Evolutionary conservation across 1,140 invertebrate species (phyloP), one percentile per base, ranked within the genome.

Genomic region (Tribolium madens): DNA sequence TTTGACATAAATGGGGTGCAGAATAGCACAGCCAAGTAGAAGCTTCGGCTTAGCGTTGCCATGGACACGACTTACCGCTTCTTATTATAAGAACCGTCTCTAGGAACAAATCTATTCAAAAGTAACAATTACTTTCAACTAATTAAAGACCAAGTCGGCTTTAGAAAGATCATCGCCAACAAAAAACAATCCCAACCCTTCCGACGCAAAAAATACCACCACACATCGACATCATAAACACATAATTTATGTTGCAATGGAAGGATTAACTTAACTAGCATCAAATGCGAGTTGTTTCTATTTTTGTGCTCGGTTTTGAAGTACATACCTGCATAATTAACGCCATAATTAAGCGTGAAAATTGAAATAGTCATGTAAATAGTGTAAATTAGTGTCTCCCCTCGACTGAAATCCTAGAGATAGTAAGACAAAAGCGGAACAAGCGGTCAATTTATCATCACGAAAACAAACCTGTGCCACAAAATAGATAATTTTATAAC

Each of bases 1-100:
- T 76, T 76, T 72, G 68, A 76, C 69, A 72, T 76, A 76, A 76
- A 76, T 76, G 50, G 75, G 75, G 70, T 76, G 75, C 68, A 76
- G 75, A 72, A 64, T 53, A 50, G 75, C 70, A 50, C 42, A 70
- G 47, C 21, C 33, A 60, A 76, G 60, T 70, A 77, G 33, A 64
- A 72, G 70, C 48, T 48, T 17, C 48, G 71, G 21, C 53, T 77
- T 73, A 76, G 48, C 68, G 71, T 77, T 73, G 53, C 76, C 76
- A 77, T 77, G 50, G 76, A 52, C 9, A 77, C 76, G 70, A 73
- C 71, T 77, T 73, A 69, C 69, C 53, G 72, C 50, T 74, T 72
- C 69, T 60, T 76, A 72, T 50, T 42, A 69, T 52, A 26, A 75
- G 53, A 64, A 52, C 47, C 42, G 57, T 50, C 57, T 57, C 72